phyloP scores from a whole-genome alignment of 2,888 invertebrate species.

The Galeopsomyia nigrocyanea region DNA sequence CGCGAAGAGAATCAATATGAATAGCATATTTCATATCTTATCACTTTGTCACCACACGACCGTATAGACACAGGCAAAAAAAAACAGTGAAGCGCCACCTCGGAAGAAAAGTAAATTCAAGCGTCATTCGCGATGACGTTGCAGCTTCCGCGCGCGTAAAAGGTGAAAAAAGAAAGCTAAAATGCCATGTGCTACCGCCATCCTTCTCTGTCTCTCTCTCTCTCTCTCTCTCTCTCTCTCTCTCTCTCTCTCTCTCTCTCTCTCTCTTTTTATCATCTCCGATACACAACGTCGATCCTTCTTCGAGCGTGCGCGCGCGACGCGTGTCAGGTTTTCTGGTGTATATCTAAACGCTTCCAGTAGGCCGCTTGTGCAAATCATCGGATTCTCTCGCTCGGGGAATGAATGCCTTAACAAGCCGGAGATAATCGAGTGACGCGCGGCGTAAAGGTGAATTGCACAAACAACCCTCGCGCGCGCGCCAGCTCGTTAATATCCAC shows the following conservation, averaged over 20 bases:
- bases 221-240: background rate
- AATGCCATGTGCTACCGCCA: conserved; percentile 3
- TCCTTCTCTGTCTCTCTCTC: background rate
- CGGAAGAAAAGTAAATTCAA: conserved; percentile 36
- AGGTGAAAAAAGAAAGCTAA: conserved; percentile 28
- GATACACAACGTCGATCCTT: conserved; percentile 3
- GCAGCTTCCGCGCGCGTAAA: conserved; percentile 13
- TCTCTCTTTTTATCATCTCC: background rate
- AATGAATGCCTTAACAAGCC: conserved; percentile 64
- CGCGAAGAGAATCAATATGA: conserved; percentile 39
- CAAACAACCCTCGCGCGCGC: conserved; percentile 60
- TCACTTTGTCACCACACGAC: conserved; percentile 30
- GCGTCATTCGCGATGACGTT: conserved; percentile 46
- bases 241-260: background rate
- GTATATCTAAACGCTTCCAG: conserved; percentile 42
- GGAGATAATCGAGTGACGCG: conserved; percentile 63
- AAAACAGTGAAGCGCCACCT: background rate
- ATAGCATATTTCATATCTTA: conserved; percentile 36
- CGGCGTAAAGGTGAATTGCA: conserved; percentile 65
- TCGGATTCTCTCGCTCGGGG: conserved; percentile 50
- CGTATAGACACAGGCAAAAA: background rate
- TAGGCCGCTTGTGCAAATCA: conserved; percentile 55
- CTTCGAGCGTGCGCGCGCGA: background rate
- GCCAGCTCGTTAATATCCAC: conserved; percentile 46
- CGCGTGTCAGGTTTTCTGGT: conserved; percentile 28